A percentile compares a stretch with the other conserved stretches of the same genome.
phyloP scores from a whole-genome alignment of 1,140 invertebrate species.

The Drosophila fuyamai region DNA sequence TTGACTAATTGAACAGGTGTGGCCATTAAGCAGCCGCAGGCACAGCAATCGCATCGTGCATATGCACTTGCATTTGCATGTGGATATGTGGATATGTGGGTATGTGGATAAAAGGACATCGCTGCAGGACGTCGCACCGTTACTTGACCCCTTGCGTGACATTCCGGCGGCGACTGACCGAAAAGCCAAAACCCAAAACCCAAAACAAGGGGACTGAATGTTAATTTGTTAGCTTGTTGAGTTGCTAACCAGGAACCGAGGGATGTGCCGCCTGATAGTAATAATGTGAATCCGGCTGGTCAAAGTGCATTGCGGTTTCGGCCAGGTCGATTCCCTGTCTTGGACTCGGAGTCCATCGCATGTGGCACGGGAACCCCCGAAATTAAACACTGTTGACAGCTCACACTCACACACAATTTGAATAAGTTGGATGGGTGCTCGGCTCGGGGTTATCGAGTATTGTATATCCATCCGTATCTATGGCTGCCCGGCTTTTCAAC shows the following conservation, averaged over 20 bases:
- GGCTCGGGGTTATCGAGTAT: not conserved
- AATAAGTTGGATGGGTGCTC: slow-evolving; percentile 52
- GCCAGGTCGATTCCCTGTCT: slow-evolving; percentile 22
- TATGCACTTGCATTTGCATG: slow-evolving; percentile 62
- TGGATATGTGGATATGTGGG: slow-evolving; percentile 8
- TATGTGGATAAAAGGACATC: slow-evolving; percentile 38
- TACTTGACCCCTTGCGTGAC: slow-evolving; percentile 62
- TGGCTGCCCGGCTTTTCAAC: slow-evolving; percentile 55
- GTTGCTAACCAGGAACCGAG: slow-evolving; percentile 57
- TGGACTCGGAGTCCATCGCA: slow-evolving; percentile 52
- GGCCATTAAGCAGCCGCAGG: slow-evolving; percentile 83
- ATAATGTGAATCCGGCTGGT: slow-evolving; percentile 56
- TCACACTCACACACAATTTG: slow-evolving; percentile 75
- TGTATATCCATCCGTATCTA: slow-evolving; percentile 19
- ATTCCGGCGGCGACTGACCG: slow-evolving; percentile 40
- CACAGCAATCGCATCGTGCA: slow-evolving; percentile 61
- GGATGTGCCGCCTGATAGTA: slow-evolving; percentile 17
- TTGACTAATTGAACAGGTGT: slow-evolving; percentile 85
- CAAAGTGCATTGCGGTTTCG: slow-evolving; percentile 81
- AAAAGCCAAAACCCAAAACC: slow-evolving; percentile 32
- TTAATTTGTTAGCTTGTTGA: slow-evolving; percentile 83
- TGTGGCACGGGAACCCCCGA: slow-evolving; percentile 56
- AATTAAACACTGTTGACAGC: slow-evolving; percentile 83
- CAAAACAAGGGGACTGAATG: slow-evolving; percentile 18
- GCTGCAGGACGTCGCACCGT: slow-evolving; percentile 13